These are phyloP conservation scores for Dendronephthya gigantea DNA, from an alignment of 64 coral and sea anemone species.

Conservation along the genomic window DNA sequence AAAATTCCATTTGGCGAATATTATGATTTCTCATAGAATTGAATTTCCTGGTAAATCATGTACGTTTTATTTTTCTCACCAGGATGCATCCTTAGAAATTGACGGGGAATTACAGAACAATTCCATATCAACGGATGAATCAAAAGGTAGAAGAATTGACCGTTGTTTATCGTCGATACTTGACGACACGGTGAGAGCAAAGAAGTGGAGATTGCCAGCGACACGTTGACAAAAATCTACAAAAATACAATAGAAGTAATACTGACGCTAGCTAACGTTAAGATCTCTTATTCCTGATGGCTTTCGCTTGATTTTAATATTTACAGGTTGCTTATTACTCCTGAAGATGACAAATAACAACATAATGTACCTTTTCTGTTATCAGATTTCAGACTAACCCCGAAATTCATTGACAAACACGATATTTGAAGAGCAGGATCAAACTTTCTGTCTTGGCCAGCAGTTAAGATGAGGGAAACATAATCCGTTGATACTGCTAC, in stretches of 20 bases:
- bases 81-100: not conserved
- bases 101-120: not conserved
- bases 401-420: not conserved
- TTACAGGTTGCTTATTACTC: not conserved
- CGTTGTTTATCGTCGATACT: not conserved
- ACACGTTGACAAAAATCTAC: not conserved
- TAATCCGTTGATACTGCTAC: not conserved
- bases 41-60: no score
- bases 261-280: no score
- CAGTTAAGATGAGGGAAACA: not conserved
- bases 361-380: not conserved
- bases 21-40: no score
- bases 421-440: not conserved
- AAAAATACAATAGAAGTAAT: not conserved
- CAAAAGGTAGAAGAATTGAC: not conserved
- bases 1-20: no score
- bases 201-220: not conserved
- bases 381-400: not conserved
- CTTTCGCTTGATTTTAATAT: no score
- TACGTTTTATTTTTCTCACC: not conserved
- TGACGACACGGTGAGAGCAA: not conserved
- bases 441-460: not conserved
- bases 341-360: not conserved
- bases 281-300: no score
- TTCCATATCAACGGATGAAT: not conserved